These are phyloP conservation scores for Chrysogorgia sp. DNA, from an alignment of 92 coral and sea anemone genomes.

Conservation along the genomic window DNA sequence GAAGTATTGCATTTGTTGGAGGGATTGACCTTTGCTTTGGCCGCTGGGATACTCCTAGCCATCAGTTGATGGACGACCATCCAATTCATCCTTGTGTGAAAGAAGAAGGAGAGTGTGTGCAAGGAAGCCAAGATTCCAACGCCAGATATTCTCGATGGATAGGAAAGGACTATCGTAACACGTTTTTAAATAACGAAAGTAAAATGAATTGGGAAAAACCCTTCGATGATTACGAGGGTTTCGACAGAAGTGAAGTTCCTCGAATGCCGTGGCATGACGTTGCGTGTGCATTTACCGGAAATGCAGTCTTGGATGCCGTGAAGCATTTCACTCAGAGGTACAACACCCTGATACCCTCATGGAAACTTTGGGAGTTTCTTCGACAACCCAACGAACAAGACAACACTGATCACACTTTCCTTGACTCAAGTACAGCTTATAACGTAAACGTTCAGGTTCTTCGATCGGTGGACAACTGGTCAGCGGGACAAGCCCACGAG, in stretches of 20 bases:
- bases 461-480: slow-evolving; percentile 58
- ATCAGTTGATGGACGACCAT: slow-evolving; percentile 56
- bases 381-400: not conserved
- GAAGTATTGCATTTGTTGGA: slow-evolving; percentile 58
- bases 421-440: not conserved
- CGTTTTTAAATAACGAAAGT: slow-evolving; percentile 49
- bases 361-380: slow-evolving; percentile 44
- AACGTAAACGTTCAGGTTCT: slow-evolving; percentile 52
- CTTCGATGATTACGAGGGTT: slow-evolving; percentile 42
- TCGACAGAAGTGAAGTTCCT: slow-evolving; percentile 55
- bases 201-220: slow-evolving; percentile 49
- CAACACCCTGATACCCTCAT: slow-evolving; percentile 43
- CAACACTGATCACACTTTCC: too few relatives aligned
- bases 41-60: slow-evolving; percentile 61
- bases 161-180: slow-evolving; percentile 61
- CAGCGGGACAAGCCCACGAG: slow-evolving; percentile 53
- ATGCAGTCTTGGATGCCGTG: slow-evolving; percentile 54
- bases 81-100: slow-evolving; percentile 48
- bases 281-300: slow-evolving; percentile 53
- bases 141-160: slow-evolving; percentile 54
- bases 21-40: slow-evolving; percentile 61
- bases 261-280: slow-evolving; percentile 67
- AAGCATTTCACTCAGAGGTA: slow-evolving; percentile 55
- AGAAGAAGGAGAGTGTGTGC: slow-evolving; percentile 12
- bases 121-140: slow-evolving; percentile 9